Evolutionary conservation across 53 echinoderm and acorn worm genomes (phyloP).

Genomic region (Zoroaster sp.): DNA sequence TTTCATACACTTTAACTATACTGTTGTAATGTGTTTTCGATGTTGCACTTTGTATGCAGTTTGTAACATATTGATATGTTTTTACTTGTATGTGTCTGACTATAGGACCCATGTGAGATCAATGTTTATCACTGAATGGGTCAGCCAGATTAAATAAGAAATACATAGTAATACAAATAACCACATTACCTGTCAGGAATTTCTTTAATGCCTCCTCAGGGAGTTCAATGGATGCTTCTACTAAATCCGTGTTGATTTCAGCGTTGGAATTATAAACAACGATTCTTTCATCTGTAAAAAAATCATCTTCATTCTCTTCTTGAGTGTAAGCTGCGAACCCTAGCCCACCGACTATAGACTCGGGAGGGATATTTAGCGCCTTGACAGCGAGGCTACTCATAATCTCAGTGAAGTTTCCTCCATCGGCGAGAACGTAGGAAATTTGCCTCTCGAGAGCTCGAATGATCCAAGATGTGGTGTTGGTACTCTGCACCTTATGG

Average conservation of each 20-base stretch:
- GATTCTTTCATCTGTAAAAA: constrained; percentile 1
- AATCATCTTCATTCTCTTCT: not conserved
- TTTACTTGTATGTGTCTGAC: no score
- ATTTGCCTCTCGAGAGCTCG: constrained; percentile 1
- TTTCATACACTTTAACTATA: no score
- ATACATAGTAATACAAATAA: no score
- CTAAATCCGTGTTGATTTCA: not conserved
- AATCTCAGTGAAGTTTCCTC: constrained; percentile 17
- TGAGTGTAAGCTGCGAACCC: not conserved
- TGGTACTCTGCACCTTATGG: not conserved
- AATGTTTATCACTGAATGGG: no score
- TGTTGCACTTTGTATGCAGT: no score
- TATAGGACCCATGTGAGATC: no score
- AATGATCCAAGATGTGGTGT: not conserved
- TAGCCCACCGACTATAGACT: not conserved
- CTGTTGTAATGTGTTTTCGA: no score
- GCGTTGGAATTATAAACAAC: constrained; percentile 11
- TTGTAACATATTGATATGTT: no score
- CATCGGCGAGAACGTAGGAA: not conserved
- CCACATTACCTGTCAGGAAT: not conserved
- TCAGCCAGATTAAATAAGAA: no score
- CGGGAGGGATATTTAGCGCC: not conserved
- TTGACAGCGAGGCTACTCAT: constrained; percentile 4
- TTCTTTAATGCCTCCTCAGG: constrained; percentile 18
- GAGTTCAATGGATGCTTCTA: constrained; percentile 47